Conservation (phyloP, 64 coral and sea anemone genomes). For the Porites australiensis region DNA sequence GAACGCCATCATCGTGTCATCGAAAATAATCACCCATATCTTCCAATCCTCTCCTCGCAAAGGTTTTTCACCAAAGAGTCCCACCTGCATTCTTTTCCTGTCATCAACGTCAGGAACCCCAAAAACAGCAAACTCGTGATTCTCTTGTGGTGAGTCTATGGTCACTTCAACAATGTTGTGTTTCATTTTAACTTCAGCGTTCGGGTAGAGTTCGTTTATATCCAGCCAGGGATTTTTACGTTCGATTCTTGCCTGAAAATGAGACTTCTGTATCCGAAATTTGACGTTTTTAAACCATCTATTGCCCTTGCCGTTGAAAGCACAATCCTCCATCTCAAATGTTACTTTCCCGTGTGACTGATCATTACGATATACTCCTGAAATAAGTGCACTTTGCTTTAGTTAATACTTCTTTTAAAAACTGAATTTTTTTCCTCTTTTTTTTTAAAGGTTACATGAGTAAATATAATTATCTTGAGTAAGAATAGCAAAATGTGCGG, state of each 20-base stretch:
- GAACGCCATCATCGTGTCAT: conserved; percentile 1
- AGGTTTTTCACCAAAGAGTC: neutral
- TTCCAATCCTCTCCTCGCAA: neutral
- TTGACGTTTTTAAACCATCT: neutral
- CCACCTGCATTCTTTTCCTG: neutral
- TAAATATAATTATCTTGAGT: too few relatives aligned
- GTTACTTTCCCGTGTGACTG: too few relatives aligned
- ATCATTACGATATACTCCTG: too few relatives aligned
- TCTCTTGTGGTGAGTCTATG: neutral
- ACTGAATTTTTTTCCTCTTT: too few relatives aligned
- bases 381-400: too few relatives aligned
- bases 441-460: too few relatives aligned
- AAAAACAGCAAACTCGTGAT: conserved; percentile 14
- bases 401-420: too few relatives aligned
- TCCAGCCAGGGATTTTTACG: neutral
- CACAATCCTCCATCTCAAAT: neutral
- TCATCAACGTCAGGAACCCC: neutral
- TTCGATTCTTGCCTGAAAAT: neutral
- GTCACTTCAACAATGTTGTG: neutral
- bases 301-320: neutral
- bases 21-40: neutral
- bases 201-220: neutral
- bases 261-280: too few relatives aligned
- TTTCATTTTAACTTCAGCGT: neutral
- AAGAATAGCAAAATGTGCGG: too few relatives aligned